Conservation (phyloP, 2,797 vertebrate species). For the Thalassophryne amazonica region DNA sequence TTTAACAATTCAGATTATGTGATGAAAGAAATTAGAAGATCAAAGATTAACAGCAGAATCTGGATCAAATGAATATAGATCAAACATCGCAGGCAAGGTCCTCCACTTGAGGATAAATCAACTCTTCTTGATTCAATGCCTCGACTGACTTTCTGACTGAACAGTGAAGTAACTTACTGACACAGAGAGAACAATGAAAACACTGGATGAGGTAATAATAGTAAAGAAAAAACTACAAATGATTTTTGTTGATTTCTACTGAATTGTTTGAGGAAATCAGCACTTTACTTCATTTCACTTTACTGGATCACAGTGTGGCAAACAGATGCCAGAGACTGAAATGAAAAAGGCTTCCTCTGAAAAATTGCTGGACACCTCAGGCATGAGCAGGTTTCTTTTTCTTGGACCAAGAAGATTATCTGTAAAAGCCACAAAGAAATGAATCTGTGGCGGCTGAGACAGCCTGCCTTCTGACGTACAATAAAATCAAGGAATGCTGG, state of each 20-base stretch:
- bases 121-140: too few relatives aligned
- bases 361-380: neutral
- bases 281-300: constrained; percentile 23
- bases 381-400: constrained; percentile 37
- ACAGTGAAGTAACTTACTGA: too few relatives aligned
- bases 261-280: constrained; percentile 5
- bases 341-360: constrained; percentile 33
- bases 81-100: too few relatives aligned
- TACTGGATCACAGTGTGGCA: constrained; percentile 22
- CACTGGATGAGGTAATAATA: too few relatives aligned
- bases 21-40: too few relatives aligned
- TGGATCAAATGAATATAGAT: too few relatives aligned
- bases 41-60: too few relatives aligned
- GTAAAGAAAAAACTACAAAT: too few relatives aligned
- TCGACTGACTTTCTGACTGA: too few relatives aligned
- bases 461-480: constrained; percentile 65
- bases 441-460: constrained; percentile 44
- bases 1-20: too few relatives aligned
- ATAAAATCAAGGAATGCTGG: constrained; percentile 41
- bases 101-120: too few relatives aligned
- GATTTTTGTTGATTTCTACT: constrained; percentile 11
- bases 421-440: constrained; percentile 64
- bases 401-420: constrained; percentile 67
- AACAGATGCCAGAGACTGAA: constrained; percentile 32
- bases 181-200: too few relatives aligned